Evolutionary conservation across 2,113 vertebrate species (phyloP).

Genomic region (Psophia crepitans): DNA sequence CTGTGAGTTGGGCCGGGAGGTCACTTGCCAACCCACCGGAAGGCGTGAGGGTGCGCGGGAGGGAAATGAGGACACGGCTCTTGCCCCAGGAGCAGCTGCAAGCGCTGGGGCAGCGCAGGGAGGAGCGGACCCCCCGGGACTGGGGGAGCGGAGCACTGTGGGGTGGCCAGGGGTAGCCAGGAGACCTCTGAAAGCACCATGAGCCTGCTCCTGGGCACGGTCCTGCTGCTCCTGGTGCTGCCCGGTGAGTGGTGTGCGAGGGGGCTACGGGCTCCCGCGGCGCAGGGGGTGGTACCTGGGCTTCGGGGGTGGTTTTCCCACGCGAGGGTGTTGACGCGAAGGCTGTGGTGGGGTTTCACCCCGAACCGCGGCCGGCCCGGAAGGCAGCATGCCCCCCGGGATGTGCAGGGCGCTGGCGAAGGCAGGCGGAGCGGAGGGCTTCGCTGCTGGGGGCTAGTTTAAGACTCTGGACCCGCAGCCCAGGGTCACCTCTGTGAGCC

Average conservation of each 20-base stretch:
- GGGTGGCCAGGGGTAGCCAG: background rate
- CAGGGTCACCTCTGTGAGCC: background rate
- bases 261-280: fast-evolving
- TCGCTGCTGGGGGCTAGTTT: background rate
- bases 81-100: background rate
- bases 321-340: background rate
- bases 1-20: background rate
- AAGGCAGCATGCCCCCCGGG: background rate
- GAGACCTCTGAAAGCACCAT: background rate
- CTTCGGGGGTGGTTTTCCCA: background rate
- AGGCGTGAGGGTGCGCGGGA: background rate
- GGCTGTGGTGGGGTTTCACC: background rate
- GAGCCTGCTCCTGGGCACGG: background rate
- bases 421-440: fast-evolving
- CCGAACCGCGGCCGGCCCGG: background rate
- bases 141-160: background rate
- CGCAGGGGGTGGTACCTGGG: background rate
- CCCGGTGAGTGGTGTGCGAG: background rate
- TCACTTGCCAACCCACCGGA: background rate
- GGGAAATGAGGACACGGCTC: background rate
- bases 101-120: background rate
- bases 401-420: background rate
- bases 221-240: background rate
- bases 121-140: fast-evolving
- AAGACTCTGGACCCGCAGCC: background rate